These are phyloP conservation scores for Plectropomus leopardus DNA, from an alignment of 2,113 vertebrate genomes.

Conservation along the genomic window DNA sequence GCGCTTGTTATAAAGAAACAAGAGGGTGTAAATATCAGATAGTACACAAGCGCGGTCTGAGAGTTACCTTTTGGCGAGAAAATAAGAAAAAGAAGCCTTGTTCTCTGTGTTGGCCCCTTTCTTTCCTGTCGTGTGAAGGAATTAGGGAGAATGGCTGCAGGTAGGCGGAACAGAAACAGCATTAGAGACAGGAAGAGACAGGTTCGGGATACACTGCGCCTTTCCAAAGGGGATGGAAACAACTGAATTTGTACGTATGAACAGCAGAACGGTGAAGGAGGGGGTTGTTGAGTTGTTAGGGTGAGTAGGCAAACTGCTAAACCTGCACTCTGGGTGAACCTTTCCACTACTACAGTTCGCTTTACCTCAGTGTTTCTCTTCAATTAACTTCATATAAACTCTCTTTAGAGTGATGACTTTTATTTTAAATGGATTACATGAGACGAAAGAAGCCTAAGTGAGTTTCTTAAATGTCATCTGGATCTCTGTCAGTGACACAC, in stretches of 20 bases:
- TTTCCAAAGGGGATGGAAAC: slow-evolving; percentile 48
- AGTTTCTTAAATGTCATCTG: slow-evolving; percentile 60
- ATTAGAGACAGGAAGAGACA: slow-evolving; percentile 42
- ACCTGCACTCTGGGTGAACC: slow-evolving; percentile 29
- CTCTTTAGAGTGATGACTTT: slow-evolving; percentile 29
- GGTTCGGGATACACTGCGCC: slow-evolving; percentile 26
- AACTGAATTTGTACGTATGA: slow-evolving; percentile 33
- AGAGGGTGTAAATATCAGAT: slow-evolving; percentile 49
- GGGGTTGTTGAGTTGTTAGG: slow-evolving; percentile 46
- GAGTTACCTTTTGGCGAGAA: slow-evolving; percentile 47
- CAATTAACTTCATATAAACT: slow-evolving; percentile 36
- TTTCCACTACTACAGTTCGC: slow-evolving; percentile 7
- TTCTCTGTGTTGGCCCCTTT: slow-evolving; percentile 28
- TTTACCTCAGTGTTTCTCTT: slow-evolving; percentile 30
- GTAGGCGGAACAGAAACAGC: slow-evolving; percentile 44
- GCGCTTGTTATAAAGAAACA: slow-evolving; percentile 13
- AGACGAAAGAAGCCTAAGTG: slow-evolving; percentile 22
- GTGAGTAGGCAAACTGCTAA: slow-evolving; percentile 30
- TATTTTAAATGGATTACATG: slow-evolving; percentile 20
- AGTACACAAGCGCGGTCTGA: slow-evolving; percentile 24
- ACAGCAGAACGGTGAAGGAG: slow-evolving; percentile 44
- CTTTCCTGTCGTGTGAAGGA: slow-evolving; percentile 46
- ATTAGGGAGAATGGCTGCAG: slow-evolving; percentile 56
- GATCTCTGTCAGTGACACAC: slow-evolving; percentile 50
- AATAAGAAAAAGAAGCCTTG: slow-evolving; percentile 39